phyloP scores from a whole-genome alignment of 2,113 vertebrate genomes.

The Labeo rohita region DNA sequence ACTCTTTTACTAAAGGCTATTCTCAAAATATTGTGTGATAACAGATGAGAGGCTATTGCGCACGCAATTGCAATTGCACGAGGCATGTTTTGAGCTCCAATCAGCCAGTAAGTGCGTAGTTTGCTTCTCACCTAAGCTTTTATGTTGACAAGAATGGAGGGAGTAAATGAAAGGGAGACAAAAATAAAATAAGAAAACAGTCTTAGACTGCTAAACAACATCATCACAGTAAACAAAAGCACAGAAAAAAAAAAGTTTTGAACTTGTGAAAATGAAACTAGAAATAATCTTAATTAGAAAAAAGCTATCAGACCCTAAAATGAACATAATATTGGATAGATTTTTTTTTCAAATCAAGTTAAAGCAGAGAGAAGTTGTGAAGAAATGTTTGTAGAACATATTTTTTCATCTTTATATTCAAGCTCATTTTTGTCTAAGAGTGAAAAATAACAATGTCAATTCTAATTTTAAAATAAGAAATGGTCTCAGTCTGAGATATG shows the following conservation, averaged over 20 bases:
- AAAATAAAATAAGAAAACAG: neutral
- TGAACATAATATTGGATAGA: neutral
- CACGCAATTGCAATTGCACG: neutral
- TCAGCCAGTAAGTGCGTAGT: neutral
- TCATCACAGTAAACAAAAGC: neutral
- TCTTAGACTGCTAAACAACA: neutral
- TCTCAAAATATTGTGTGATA: neutral
- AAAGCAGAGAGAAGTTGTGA: neutral
- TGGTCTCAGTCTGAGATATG: neutral
- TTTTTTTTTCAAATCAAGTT: neutral
- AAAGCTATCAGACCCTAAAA: neutral
- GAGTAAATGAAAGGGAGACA: neutral
- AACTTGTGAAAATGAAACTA: neutral
- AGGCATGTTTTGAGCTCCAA: conserved; percentile 19
- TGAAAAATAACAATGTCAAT: neutral
- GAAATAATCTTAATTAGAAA: neutral
- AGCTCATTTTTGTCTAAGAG: neutral
- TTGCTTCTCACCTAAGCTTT: conserved; percentile 7
- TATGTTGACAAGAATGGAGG: neutral
- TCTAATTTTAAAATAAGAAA: neutral
- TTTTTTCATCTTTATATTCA: neutral
- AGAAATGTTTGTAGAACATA: neutral
- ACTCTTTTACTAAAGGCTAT: neutral
- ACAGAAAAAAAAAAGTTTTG: neutral
- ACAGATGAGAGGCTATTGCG: conserved; percentile 22